These are phyloP conservation scores for Drosophila infuscata DNA, from an alignment of 2,888 invertebrate genomes.

Conservation along the genomic window DNA sequence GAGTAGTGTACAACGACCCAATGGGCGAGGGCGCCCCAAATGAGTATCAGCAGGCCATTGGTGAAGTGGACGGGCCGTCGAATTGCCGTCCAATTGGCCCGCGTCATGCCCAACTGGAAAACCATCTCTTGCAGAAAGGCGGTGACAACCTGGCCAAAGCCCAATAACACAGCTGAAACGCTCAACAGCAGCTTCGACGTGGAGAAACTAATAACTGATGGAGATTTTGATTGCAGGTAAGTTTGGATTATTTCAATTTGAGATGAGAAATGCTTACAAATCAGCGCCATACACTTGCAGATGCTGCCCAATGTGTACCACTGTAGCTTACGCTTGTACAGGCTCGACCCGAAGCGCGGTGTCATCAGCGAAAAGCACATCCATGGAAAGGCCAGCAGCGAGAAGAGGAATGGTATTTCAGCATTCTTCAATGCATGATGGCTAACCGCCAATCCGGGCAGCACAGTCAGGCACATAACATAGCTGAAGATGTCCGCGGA, in stretches of 20 bases:
- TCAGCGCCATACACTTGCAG: constrained; percentile 82
- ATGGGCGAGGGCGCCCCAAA: constrained; percentile 83
- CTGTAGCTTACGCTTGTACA: constrained; percentile 82
- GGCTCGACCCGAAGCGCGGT: constrained; percentile 83
- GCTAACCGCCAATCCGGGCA: constrained; percentile 83
- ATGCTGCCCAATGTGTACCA: constrained; percentile 84
- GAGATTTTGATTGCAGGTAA: not conserved
- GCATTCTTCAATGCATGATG: constrained; percentile 84
- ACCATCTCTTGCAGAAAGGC: constrained; percentile 84
- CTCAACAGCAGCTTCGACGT: constrained; percentile 84
- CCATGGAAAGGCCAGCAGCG: constrained; percentile 85
- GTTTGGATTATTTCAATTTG: not conserved
- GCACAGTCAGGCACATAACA: constrained; percentile 84
- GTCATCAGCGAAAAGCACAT: constrained; percentile 85
- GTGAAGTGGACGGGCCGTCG: constrained; percentile 83
- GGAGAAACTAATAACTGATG: constrained; percentile 84
- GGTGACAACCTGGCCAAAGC: constrained; percentile 84
- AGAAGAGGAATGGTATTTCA: constrained; percentile 84
- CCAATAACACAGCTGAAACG: constrained; percentile 83
- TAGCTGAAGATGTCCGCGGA: constrained; percentile 84
- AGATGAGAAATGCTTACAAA: constrained; percentile 74
- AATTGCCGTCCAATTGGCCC: constrained; percentile 83
- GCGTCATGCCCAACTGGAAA: constrained; percentile 83
- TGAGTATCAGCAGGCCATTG: constrained; percentile 82
- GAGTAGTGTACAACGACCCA: constrained; percentile 82